Base-by-base conservation (phyloP, 1,140 invertebrate species). In the Aphelenchoides fujianensis region DNA sequence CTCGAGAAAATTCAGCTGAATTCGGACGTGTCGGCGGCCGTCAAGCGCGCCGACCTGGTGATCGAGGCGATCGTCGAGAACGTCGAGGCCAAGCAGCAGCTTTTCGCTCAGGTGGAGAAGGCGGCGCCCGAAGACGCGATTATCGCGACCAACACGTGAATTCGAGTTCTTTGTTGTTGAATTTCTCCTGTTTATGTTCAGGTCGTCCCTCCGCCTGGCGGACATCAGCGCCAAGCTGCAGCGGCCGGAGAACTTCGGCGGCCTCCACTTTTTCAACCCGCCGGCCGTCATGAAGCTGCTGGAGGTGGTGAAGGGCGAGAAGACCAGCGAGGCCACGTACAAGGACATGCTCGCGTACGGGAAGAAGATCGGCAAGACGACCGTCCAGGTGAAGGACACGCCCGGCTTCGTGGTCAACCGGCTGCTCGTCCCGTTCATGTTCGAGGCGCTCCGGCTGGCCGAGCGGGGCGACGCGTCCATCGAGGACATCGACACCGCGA, bases 181-280 rank as follows among this genome's bases (percentile, higher is more conserved):
- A 48, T 48, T 48, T 48, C 41, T 48, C 12, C 23, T 48, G 12
- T 23, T 48, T 0, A 92, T 91, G 12, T 95, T 95, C 83, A 95
- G 93, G 1, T 94, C 92, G 3, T 94, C 92, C 0, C 85, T 95
- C 3, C 89, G 91, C 12, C 91, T 94, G 74, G 87, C 86, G 62
- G 92, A 94, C 77, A 94, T 95, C 80, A 90, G 90, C 19, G 73
- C 76, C 57, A 79, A 89, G 16, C 86, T 88, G 27, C 76, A 86
- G 27, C 79, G 88, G 54, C 81, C 86, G 73, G 88, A 89, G 73
- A 83, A 86, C 74, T 93, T 92, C 86, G 91, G 90, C 52, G 92
- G 92, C 9, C 86, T 94, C 9, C 92, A 95, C 86, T 95, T 94
- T 85, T 95, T 95, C 85, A 94, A 93, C 85, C 93, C 93, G 5